Evolutionary conservation across 2,113 vertebrate genomes (phyloP), one percentile per base, ranked within the genome.

Genomic region (Crotalus viridis): DNA sequence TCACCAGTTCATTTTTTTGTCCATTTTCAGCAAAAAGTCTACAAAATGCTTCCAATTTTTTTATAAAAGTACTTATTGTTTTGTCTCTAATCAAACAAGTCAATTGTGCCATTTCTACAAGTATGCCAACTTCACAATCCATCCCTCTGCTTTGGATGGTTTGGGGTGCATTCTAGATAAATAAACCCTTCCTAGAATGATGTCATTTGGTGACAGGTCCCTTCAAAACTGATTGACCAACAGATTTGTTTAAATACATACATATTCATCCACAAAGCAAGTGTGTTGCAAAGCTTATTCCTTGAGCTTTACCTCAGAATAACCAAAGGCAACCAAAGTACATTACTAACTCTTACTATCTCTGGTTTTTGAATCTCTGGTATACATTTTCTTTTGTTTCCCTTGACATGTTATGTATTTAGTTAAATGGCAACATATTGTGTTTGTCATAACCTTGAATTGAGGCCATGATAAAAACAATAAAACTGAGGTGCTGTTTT

Each of bases 381-480:
- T 89, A 39, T 87, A 9, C 1, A 91, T 5, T 61, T 92, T 61
- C 91, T 91, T 94, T 88, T 94, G 24, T 90, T 93, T 94, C 7
- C 1, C 2, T 22, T 94, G 91, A 56, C 89, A 90, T 88, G 88
- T 55, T 86, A 85, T 91, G 4, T 54, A 91, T 91, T 74, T 92
- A 52, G 21, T 28, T 15, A 74, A 92, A 90, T 0, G 3, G 54
- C 86, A 90, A 85, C 13, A 91, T 57, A 93, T 57, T 93, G 61
- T 0, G 93, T 94, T 95, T 92, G 54, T 85, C 89, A 2, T 91
- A 90, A 92, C 39, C 52, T 46, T 89, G 85, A 88, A 90, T 54
- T 89, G 61, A 61, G 24, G 59, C 59, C 24, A 61, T 26, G 24
- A 28, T 64, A 64, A 64, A 64, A 10, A 5, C 91, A 12, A 94